Base-by-base conservation (phyloP, 2,888 invertebrate species). In the Drosophila merina region DNA sequence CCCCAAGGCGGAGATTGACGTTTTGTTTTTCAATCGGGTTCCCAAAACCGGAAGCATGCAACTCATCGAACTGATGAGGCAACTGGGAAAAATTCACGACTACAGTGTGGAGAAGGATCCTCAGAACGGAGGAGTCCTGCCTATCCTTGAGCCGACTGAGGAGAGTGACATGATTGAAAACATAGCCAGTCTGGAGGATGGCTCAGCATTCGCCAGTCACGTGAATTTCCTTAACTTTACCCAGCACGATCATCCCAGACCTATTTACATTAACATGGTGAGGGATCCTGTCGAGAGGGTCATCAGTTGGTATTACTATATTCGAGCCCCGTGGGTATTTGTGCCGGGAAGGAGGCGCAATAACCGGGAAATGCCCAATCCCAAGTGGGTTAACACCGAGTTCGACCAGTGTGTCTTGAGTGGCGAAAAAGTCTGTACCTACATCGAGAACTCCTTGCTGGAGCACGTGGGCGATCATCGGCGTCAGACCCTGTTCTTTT, bases 261-360 rank as follows among this genome's bases (percentile, higher is more conserved):
- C 97, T 0, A 96, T 97, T 86, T 97, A 97, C 92, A 95, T 97
- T 79, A 97, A 97, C 92, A 93, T 97, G 88, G 97, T 97, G 3
- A 94, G 97, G 25, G 97, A 97, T 92, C 97, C 97, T 0, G 95
- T 97, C 26, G 97, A 97, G 90, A 93, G 97, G 45, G 96, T 97
- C 9, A 97, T 97, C 88, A 97, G 97, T 5, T 97, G 97, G 97
- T 97, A 97, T 90, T 97, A 97, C 92, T 97, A 96, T 91, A 95
- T 97, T 25, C 93, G 97, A 51, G 96, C 97, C 0, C 97, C 97
- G 0, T 97, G 97, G 97, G 95, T 97, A 91, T 97, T 97, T 90
- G 96, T 97, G 26, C 97, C 97, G 2, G 84, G 96, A 90, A 93
- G 97, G 84, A 96, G 96, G 88, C 94, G 95, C 72, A 58, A 2